Percentiles rank a stretch among this genome's conserved stretches.
Conservation (phyloP, 1,140 invertebrate genomes). For the Lysiphlebus fabarum region DNA sequence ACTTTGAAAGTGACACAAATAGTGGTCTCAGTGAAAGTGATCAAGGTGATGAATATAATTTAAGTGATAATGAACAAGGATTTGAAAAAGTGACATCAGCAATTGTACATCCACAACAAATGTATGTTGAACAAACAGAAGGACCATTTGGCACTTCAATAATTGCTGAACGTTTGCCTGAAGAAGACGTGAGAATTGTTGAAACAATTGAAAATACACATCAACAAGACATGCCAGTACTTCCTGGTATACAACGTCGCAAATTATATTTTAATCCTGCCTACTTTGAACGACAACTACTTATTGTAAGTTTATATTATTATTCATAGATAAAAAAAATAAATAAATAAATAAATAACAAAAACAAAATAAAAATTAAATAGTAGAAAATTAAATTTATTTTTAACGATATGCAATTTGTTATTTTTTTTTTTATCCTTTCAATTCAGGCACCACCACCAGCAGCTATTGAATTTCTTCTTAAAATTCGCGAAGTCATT, state of each 20-base stretch:
- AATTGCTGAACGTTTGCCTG: constrained; percentile 68
- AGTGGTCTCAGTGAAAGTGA: constrained; percentile 49
- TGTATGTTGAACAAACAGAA: constrained; percentile 45
- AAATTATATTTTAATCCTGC: constrained; percentile 86
- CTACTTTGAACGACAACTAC: constrained; percentile 80
- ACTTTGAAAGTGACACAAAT: constrained; percentile 60
- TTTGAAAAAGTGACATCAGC: constrained; percentile 62
- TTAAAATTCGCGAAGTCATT: constrained; percentile 85
- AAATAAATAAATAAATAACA: no score
- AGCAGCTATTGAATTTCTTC: constrained; percentile 79
- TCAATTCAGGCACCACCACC: constrained; percentile 74
- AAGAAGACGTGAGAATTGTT: constrained; percentile 79
- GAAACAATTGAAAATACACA: constrained; percentile 72
- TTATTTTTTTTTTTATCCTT: not conserved
- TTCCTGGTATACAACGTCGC: constrained; percentile 62
- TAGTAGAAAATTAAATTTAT: not conserved
- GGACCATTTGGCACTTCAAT: constrained; percentile 49
- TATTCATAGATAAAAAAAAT: not conserved
- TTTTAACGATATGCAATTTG: not conserved
- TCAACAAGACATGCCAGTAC: constrained; percentile 44
- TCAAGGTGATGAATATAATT: constrained; percentile 42
- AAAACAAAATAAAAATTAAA: no score
- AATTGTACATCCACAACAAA: constrained; percentile 62
- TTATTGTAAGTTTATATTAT: constrained; percentile 63
- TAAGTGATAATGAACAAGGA: constrained; percentile 40